Evolutionary conservation across 2,888 invertebrate species (phyloP), one percentile per base, ranked within the genome.

Genomic region (Branchellion lobata): DNA sequence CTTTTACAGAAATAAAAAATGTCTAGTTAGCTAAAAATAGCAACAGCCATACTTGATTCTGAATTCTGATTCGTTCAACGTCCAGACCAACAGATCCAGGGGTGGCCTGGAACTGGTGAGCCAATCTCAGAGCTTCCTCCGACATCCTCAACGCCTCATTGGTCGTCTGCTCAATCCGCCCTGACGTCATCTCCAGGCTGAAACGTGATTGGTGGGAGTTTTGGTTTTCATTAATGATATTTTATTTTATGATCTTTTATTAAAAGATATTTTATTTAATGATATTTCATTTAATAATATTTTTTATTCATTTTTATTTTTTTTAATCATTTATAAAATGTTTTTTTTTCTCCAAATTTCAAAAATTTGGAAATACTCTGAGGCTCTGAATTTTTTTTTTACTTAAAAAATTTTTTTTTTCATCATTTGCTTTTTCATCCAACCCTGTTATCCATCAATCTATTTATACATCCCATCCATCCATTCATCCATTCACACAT

Each of bases 71-170:
- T 29, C 24, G 5, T n/a, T 84, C 85, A 47, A 89, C 88, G 74
- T 89, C 87, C 27, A 84, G 82, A n/a, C 85, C 80, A 0, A 85
- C 84, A 34, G 84, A 81, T 3, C 80, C 82, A 0, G 86, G 86
- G 82, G 84, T 85, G 36, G 80, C 82, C 29, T 86, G 78, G 0
- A 85, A 84, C 74, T 92, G 92, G 84, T 92, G 93, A 0, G 94
- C 94, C 72, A 93, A 89, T 82, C 92, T 91, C 84, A 93, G 92
- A 0, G 95, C 95, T 82, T 92, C 91, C 8, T 91, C 89, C 0
- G 96, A 94, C 0, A 92, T 92, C 84, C 94, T 93, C 82, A 92
- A 91, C 0, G 95, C 94, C 84, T 92, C 91, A 83, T 92, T 91
- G 0, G 94, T 93, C 71, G 92, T 90, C 68, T 91, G 90, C 82